Evolutionary conservation across 2,888 invertebrate species (phyloP).

Genomic region (Lomographa bimaculata): DNA sequence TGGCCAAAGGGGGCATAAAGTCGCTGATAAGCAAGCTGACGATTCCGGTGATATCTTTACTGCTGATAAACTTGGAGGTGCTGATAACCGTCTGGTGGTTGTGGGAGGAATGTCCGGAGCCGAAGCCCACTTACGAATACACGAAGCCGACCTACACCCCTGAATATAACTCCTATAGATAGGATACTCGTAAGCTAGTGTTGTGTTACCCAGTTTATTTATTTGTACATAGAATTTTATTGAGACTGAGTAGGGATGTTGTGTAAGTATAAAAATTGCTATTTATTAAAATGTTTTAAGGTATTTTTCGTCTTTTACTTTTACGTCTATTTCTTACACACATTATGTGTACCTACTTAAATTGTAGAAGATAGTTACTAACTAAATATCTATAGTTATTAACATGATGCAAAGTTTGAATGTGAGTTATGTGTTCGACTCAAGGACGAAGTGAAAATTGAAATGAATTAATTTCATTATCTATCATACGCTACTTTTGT

Average conservation of each 20-base stretch:
- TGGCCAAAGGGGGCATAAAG: constrained; percentile 65
- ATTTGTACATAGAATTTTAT: constrained; percentile 28
- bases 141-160: constrained; percentile 39
- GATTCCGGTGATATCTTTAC: constrained; percentile 65
- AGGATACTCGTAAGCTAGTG: constrained; percentile 23
- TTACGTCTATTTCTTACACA: constrained; percentile 1
- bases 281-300: constrained; percentile 7
- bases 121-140: constrained; percentile 27
- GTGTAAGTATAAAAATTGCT: constrained; percentile 19
- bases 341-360: too few relatives aligned
- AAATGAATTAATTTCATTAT: too few relatives aligned
- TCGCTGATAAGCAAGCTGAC: constrained; percentile 66
- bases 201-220: constrained; percentile 47
- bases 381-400: too few relatives aligned
- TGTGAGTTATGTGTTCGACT: too few relatives aligned
- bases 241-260: constrained; percentile 30
- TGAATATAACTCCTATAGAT: constrained; percentile 50
- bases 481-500: too few relatives aligned
- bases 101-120: constrained; percentile 71
- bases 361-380: too few relatives aligned
- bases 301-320: background rate
- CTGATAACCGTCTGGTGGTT: constrained; percentile 75
- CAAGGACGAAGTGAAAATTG: too few relatives aligned
- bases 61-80: constrained; percentile 71
- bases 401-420: too few relatives aligned